A percentile compares a stretch with the other conserved stretches of the same genome.
Evolutionary conservation across 2,113 vertebrate species (phyloP).

Genomic region (Orcinus orca): DNA sequence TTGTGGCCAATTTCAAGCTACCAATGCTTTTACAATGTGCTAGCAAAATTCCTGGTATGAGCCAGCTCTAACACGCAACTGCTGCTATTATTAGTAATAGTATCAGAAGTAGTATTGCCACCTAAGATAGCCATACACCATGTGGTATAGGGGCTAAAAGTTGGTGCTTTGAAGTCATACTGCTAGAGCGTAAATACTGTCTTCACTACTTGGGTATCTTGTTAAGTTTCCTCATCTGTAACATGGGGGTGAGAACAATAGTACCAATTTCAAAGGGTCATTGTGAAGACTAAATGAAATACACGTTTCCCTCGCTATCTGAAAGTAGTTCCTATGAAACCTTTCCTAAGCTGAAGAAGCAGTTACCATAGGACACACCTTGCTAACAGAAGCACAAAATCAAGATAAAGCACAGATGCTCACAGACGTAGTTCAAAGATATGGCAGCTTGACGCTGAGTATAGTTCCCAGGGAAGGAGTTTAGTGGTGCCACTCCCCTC

Average conservation of each 20-base stretch:
- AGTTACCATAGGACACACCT: too few relatives aligned
- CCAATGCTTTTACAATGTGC: not conserved
- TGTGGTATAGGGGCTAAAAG: not conserved
- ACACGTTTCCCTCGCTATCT: too few relatives aligned
- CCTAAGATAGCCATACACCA: not conserved
- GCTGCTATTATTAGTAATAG: not conserved
- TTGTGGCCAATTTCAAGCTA: slow-evolving; percentile 19
- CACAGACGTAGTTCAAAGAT: too few relatives aligned
- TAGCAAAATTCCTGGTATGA: not conserved
- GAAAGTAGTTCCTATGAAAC: too few relatives aligned
- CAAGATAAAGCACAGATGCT: too few relatives aligned
- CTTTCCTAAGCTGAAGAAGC: too few relatives aligned
- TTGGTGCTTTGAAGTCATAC: not conserved
- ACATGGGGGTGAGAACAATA: not conserved
- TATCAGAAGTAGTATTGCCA: not conserved
- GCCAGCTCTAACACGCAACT: not conserved
- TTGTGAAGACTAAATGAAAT: not conserved
- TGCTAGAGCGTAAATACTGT: not conserved
- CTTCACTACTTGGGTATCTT: not conserved
- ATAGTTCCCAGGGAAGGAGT: too few relatives aligned
- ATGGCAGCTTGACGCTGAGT: too few relatives aligned
- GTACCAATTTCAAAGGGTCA: not conserved
- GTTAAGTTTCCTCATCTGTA: not conserved
- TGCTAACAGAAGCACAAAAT: too few relatives aligned
- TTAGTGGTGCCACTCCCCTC: too few relatives aligned